Evolutionary conservation across 1,140 invertebrate species (phyloP), one percentile per base, ranked within the genome.

Genomic region (Tetramorium simillimum): DNA sequence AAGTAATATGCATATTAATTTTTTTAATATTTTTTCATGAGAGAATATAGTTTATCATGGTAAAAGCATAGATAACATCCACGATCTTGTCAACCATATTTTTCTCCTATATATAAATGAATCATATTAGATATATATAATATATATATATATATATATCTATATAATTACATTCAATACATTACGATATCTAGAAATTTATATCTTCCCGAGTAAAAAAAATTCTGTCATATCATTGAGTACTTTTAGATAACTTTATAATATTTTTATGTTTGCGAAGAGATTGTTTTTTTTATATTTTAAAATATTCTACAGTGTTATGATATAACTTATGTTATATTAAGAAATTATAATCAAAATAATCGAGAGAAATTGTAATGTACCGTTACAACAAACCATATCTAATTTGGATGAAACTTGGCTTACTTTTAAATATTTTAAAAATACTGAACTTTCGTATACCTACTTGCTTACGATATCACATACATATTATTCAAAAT

Each of bases 241-340:
- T 60, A 75, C 43, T 60, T 75, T 84, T 84, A 73, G 53, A 73
- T 60, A 46, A 84, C 40, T 82, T 82, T 84, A 75, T 73, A 82
- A 62, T 84, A 75, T 49, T 75, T 82, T 84, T 84, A 84, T 49
- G 80, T 73, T 28, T 73, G 63, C 37, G 14, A 60, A 16, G 18
- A 46, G 69, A 75, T 84, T 62, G 58, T 53, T 73, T 82, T 62
- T 62, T 82, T 72, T 82, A 49, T 75, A 75, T 84, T 49, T 84
- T 43, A 62, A 69, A 84, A 60, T 84, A 28, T 84, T 73, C n/a
- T 60, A 60, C 37, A 69, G 33, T 14, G 5, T 58, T 73, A 37
- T 21, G 7, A 49, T 49, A 6, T 43, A 58, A n/a, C 43, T 75
- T 60, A 5, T 60, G 69, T 84, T 84, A 58, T 46, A 84, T 46